These are phyloP conservation scores for Festucalex cinctus DNA, from an alignment of 2,113 vertebrate genomes.

Conservation along the genomic window DNA sequence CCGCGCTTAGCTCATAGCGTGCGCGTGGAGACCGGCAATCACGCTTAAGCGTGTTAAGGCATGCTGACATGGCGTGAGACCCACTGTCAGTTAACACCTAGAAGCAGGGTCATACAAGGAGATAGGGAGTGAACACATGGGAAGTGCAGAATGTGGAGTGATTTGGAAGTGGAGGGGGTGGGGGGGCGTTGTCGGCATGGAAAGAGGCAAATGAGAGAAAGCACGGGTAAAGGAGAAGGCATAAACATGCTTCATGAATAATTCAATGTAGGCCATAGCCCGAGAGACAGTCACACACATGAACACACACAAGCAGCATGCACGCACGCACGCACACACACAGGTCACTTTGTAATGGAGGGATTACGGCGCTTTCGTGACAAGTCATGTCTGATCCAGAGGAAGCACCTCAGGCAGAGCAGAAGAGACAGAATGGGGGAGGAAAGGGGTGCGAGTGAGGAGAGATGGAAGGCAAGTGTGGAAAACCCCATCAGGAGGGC, in stretches of 20 bases:
- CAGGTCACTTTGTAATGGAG: conserved; percentile 52
- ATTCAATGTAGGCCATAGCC: conserved; percentile 52
- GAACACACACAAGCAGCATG: conserved; percentile 10
- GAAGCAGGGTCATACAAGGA: conserved; percentile 43
- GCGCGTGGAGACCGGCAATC: conserved; percentile 8
- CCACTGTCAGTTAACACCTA: conserved; percentile 21
- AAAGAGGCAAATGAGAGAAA: conserved; percentile 34
- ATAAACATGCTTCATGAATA: conserved; percentile 59
- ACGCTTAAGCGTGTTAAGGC: conserved; percentile 25
- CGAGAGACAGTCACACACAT: conserved; percentile 31
- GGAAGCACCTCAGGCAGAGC: conserved; percentile 39
- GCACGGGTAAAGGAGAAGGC: conserved; percentile 27
- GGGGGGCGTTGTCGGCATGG: neutral
- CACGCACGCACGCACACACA: conserved; percentile 14
- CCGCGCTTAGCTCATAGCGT: neutral
- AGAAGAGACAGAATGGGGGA: conserved; percentile 6
- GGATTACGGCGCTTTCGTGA: conserved; percentile 52
- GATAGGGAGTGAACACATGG: conserved; percentile 5
- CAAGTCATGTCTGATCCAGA: conserved; percentile 54
- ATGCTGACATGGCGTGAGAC: conserved; percentile 42
- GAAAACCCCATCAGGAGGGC: conserved; percentile 11
- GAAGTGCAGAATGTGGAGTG: neutral
- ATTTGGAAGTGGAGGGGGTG: conserved; percentile 11
- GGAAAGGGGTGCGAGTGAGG: neutral
- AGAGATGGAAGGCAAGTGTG: conserved; percentile 3